phyloP scores from a whole-genome alignment of 2,888 invertebrate species.

The Gymnoscelis rufifasciata region DNA sequence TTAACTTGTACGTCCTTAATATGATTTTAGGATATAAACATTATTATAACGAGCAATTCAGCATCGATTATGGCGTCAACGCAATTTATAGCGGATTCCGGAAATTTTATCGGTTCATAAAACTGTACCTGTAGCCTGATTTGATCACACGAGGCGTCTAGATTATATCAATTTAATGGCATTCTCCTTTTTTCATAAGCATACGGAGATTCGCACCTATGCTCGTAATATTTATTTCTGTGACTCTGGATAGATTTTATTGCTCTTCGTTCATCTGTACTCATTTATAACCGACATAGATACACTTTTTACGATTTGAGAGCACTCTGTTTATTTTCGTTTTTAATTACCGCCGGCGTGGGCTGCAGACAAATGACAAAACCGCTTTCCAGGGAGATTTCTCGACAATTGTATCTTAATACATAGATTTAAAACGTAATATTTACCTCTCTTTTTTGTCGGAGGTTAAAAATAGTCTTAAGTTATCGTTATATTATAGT shows the following conservation, averaged over 20 bases:
- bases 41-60: conserved; percentile 22
- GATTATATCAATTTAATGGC: conserved; percentile 56
- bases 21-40: background rate
- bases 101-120: conserved; percentile 55
- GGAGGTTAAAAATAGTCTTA: too few relatives aligned
- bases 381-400: conserved; percentile 38
- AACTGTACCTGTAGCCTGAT: conserved; percentile 46
- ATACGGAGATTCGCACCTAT: conserved; percentile 59
- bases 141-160: conserved; percentile 56
- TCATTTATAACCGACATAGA: conserved; percentile 77
- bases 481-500: too few relatives aligned
- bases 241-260: conserved; percentile 75
- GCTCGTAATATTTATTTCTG: conserved; percentile 73
- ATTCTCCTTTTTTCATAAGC: conserved; percentile 50
- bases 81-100: conserved; percentile 61
- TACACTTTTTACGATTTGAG: conserved; percentile 75
- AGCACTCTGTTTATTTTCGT: conserved; percentile 78
- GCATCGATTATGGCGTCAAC: conserved; percentile 52
- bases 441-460: too few relatives aligned
- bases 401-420: too few relatives aligned
- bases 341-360: conserved; percentile 78
- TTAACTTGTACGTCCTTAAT: background rate
- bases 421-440: too few relatives aligned
- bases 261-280: conserved; percentile 73
- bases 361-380: conserved; percentile 69